Evolutionary conservation across 2,797 vertebrate genomes (phyloP).

Genomic region (Parambassis ranga): DNA sequence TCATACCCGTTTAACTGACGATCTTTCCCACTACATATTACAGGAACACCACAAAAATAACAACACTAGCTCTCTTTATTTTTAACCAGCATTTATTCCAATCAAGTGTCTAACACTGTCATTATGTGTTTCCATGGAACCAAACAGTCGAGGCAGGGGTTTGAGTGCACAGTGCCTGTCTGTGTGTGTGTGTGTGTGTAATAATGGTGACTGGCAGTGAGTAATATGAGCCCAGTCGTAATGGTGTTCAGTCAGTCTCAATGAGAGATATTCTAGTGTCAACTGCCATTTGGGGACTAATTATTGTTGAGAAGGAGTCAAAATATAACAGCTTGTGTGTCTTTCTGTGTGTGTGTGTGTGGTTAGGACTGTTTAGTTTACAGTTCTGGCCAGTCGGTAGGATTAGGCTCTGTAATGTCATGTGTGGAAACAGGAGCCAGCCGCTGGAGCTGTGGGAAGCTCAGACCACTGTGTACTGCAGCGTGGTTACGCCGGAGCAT

Average conservation of each 20-base stretch:
- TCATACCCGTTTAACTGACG: neutral
- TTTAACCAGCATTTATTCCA: conserved; percentile 15
- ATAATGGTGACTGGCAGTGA: conserved; percentile 40
- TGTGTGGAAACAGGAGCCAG: conserved; percentile 75
- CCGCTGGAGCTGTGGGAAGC: conserved; percentile 64
- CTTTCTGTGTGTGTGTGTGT: conserved; percentile 33
- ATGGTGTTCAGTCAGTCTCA: conserved; percentile 58
- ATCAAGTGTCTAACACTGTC: conserved; percentile 8
- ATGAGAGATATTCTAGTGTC: conserved; percentile 68
- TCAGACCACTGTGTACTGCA: conserved; percentile 62
- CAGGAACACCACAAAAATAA: conserved; percentile 1
- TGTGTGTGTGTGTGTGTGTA: conserved; percentile 16
- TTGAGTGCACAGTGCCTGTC: conserved; percentile 2
- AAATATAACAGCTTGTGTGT: conserved; percentile 47
- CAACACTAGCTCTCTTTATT: conserved; percentile 2
- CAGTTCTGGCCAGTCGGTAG: conserved; percentile 69
- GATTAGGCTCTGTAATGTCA: conserved; percentile 71
- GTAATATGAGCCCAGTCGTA: conserved; percentile 59
- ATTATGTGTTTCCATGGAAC: conserved; percentile 32
- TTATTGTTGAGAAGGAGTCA: conserved; percentile 70
- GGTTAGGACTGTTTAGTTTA: conserved; percentile 72
- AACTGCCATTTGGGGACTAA: conserved; percentile 70
- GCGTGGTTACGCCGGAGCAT: conserved; percentile 51
- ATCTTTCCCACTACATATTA: neutral
- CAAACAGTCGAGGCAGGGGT: conserved; percentile 18